Conservation (phyloP, 1,140 invertebrate genomes). For the Helicoverpa armigera region DNA sequence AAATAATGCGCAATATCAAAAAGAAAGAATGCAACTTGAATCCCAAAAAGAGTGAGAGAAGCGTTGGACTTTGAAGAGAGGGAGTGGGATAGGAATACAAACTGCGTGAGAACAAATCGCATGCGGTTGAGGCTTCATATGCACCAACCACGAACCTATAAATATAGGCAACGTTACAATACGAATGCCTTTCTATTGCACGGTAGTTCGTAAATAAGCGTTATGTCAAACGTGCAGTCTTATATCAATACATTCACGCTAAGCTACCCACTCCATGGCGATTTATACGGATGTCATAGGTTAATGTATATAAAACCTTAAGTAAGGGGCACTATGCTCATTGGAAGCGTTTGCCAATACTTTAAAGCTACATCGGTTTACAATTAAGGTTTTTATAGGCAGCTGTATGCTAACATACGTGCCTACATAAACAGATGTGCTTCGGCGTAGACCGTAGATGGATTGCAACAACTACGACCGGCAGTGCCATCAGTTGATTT, state of each 20-base stretch:
- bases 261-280: constrained; percentile 33
- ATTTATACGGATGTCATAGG: constrained; percentile 44
- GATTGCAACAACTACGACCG: constrained; percentile 19
- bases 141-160: constrained; percentile 58
- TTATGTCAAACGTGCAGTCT: constrained; percentile 47
- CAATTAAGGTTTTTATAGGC: constrained; percentile 14
- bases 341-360: constrained; percentile 18
- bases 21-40: constrained; percentile 38
- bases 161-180: constrained; percentile 56
- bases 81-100: constrained; percentile 67
- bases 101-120: constrained; percentile 75
- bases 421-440: neutral
- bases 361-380: constrained; percentile 21
- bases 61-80: constrained; percentile 49
- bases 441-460: constrained; percentile 2
- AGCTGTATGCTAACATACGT: neutral
- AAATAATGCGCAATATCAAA: constrained; percentile 50
- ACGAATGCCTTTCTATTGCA: constrained; percentile 56
- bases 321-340: constrained; percentile 21
- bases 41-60: constrained; percentile 38
- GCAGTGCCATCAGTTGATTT: constrained; percentile 14
- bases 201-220: constrained; percentile 54
- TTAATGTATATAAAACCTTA: constrained; percentile 44
- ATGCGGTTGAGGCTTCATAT: constrained; percentile 65
- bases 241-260: constrained; percentile 47